A percentile compares a stretch with the other conserved stretches of the same genome.
Conservation (phyloP, 2,888 invertebrate species). For the Eupithecia insigniata region DNA sequence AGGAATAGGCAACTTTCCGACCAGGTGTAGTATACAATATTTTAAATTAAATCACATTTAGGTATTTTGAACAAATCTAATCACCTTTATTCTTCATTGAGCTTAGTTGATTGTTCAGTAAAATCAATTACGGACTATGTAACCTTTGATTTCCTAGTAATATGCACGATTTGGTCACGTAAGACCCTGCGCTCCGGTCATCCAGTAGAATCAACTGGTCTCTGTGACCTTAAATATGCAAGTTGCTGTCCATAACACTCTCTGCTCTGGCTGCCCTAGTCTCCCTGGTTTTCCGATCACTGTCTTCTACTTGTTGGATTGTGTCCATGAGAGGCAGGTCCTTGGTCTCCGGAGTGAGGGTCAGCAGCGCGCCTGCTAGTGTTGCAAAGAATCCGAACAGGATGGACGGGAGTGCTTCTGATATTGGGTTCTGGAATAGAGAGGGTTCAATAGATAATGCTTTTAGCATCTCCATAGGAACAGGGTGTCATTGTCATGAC, state of each 20-base stretch:
- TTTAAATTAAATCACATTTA: too few relatives aligned
- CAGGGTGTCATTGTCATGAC: too few relatives aligned
- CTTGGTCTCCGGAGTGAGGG: conserved; percentile 70
- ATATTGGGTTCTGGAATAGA: conserved; percentile 68
- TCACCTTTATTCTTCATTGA: too few relatives aligned
- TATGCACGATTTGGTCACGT: background rate
- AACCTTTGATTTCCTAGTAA: background rate
- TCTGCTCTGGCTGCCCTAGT: conserved; percentile 9
- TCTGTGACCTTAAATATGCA: background rate
- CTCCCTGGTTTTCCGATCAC: conserved; percentile 37
- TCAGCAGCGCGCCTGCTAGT: conserved; percentile 59
- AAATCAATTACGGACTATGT: background rate
- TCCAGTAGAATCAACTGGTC: background rate
- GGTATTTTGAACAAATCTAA: too few relatives aligned
- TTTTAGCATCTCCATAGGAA: background rate
- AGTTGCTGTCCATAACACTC: background rate
- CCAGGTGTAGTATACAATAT: too few relatives aligned
- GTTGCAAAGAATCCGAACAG: conserved; percentile 71
- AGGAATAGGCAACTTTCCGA: too few relatives aligned
- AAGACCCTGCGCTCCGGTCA: background rate
- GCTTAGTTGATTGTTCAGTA: background rate
- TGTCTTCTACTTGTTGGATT: conserved; percentile 64
- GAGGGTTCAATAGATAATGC: background rate
- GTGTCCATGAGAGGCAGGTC: conserved; percentile 69
- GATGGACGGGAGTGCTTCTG: conserved; percentile 66